Percentiles rank a stretch among this genome's conserved stretches.
Conservation (phyloP, 2,888 invertebrate genomes). For the Aquatica leii region DNA sequence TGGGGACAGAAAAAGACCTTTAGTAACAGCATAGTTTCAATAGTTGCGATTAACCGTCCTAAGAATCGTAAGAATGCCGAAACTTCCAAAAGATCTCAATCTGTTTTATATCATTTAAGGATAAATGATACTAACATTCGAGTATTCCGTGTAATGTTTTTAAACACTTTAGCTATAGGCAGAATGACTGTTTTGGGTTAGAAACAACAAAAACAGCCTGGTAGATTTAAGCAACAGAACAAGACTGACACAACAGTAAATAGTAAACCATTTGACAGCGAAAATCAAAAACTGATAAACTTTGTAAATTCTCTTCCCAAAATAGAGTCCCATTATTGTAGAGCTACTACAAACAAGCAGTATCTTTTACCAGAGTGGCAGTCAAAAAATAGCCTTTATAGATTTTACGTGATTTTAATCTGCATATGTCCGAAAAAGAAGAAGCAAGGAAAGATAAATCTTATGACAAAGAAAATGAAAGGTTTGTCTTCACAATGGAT, state of each 20-base stretch:
- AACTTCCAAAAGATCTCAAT: background rate
- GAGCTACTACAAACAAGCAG: too few relatives aligned
- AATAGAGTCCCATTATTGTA: too few relatives aligned
- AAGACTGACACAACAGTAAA: background rate
- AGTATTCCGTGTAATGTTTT: background rate
- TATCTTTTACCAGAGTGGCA: too few relatives aligned
- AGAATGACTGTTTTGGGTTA: background rate
- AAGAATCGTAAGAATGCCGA: background rate
- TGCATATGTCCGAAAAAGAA: too few relatives aligned
- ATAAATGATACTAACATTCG: background rate
- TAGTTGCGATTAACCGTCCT: background rate
- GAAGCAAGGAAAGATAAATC: constrained; percentile 42
- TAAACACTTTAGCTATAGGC: background rate
- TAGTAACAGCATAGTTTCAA: too few relatives aligned
- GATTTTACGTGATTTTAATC: too few relatives aligned
- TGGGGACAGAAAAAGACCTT: background rate
- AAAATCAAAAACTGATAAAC: background rate
- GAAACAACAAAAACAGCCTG: background rate
- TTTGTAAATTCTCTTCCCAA: too few relatives aligned
- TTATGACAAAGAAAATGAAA: constrained; percentile 37
- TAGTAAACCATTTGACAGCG: too few relatives aligned
- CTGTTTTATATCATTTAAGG: too few relatives aligned
- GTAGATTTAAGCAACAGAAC: background rate
- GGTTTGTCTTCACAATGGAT: constrained; percentile 40
- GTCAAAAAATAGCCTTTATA: too few relatives aligned